phyloP scores from a whole-genome alignment of 2,797 vertebrate genomes.

The Onychomys arenicola region DNA sequence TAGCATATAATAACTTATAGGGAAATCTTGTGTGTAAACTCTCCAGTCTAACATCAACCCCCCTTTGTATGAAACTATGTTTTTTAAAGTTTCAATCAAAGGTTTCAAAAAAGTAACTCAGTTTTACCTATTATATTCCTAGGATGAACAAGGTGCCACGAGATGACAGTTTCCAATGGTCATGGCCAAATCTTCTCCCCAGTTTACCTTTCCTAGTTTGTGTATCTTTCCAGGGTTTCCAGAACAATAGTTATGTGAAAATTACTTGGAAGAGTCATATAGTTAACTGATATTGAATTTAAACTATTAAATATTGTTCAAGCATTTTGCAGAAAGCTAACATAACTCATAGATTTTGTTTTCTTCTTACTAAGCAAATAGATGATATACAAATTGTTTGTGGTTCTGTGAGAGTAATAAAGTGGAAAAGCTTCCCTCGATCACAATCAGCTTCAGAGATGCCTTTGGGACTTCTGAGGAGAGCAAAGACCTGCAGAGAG shows the following conservation, averaged over 20 bases:
- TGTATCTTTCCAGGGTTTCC: neutral
- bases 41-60: rapidly evolving
- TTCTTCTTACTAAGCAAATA: neutral
- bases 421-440: neutral
- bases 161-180: neutral
- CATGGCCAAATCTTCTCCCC: neutral
- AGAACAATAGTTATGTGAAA: neutral
- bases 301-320: neutral
- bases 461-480: neutral
- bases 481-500: neutral
- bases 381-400: neutral
- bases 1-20: neutral
- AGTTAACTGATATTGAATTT: neutral
- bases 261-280: slow-evolving; percentile 37
- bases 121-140: neutral
- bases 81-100: slow-evolving; percentile 15
- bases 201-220: neutral
- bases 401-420: neutral
- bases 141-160: neutral
- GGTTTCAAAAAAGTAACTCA: neutral
- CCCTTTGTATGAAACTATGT: neutral
- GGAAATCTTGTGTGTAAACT: neutral
- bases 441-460: neutral
- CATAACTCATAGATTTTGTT: neutral
- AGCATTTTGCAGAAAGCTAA: neutral